These are phyloP conservation scores for Temnothorax longispinosus DNA, from an alignment of 1,140 invertebrate species.

Conservation along the genomic window DNA sequence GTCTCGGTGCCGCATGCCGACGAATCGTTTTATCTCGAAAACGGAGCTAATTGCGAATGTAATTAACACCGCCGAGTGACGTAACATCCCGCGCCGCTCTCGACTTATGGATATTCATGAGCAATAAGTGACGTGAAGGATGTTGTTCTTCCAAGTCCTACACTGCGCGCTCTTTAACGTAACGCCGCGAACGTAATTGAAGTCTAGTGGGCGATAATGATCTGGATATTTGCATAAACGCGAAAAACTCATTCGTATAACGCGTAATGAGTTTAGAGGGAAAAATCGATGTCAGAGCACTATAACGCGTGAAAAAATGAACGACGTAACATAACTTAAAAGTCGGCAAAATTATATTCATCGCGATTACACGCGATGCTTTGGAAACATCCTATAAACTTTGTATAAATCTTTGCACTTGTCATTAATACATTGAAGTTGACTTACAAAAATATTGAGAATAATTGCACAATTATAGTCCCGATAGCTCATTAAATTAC, in stretches of 20 bases:
- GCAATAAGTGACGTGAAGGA: slow-evolving; percentile 58
- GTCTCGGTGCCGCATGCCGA: background rate
- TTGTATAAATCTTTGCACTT: background rate
- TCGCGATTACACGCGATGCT: background rate
- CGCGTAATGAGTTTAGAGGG: background rate
- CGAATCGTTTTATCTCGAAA: slow-evolving; percentile 17
- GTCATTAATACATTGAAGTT: background rate
- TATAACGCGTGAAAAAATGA: background rate
- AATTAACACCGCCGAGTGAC: slow-evolving; percentile 64
- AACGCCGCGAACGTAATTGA: slow-evolving; percentile 51
- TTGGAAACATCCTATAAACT: background rate
- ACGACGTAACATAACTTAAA: background rate
- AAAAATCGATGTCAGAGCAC: background rate
- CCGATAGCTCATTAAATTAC: background rate
- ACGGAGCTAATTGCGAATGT: slow-evolving; percentile 61
- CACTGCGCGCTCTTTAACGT: background rate
- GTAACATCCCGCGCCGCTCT: slow-evolving; percentile 42
- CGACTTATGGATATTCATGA: slow-evolving; percentile 73
- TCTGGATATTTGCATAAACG: slow-evolving; percentile 26
- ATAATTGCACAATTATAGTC: background rate
- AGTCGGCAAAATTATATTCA: background rate
- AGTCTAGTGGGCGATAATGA: slow-evolving; percentile 61
- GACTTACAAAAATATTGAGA: background rate
- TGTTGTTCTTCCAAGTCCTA: slow-evolving; percentile 37
- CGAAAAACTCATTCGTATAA: slow-evolving; percentile 34